These are phyloP conservation scores for Micromesistius poutassou DNA, from an alignment of 2,797 vertebrate species.

Conservation along the genomic window DNA sequence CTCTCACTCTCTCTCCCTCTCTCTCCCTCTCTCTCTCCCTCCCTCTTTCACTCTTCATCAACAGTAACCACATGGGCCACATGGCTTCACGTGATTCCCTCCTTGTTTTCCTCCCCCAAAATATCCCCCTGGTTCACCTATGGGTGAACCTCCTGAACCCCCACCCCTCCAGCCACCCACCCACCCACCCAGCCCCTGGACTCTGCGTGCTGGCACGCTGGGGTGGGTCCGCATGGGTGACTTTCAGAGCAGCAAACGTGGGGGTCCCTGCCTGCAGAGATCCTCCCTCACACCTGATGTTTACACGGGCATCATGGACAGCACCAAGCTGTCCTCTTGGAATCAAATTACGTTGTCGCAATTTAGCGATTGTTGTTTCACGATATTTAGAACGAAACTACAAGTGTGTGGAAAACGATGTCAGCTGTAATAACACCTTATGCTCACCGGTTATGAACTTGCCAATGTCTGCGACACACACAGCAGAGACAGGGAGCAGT, in stretches of 20 bases:
- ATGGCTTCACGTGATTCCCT: conserved; percentile 62
- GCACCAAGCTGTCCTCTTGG: neutral
- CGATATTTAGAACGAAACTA: too few relatives aligned
- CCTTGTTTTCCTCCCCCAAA: conserved; percentile 75
- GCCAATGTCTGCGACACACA: conserved; percentile 70
- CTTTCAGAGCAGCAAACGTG: conserved; percentile 51
- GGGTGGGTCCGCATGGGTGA: conserved; percentile 23
- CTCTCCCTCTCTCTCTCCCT: conserved; percentile 37
- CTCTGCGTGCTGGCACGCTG: conserved; percentile 35
- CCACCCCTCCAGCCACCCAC: conserved; percentile 14
- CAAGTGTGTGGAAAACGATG: too few relatives aligned
- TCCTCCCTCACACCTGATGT: conserved; percentile 36
- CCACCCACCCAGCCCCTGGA: conserved; percentile 38
- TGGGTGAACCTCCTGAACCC: conserved; percentile 41
- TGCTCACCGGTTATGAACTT: conserved; percentile 25
- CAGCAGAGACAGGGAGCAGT: conserved; percentile 85
- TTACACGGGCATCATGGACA: conserved; percentile 13
- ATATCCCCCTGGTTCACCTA: conserved; percentile 71
- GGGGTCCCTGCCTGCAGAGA: conserved; percentile 27
- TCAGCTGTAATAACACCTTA: neutral
- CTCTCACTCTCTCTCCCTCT: conserved; percentile 38
- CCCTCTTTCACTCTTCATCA: conserved; percentile 56
- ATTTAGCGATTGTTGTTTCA: too few relatives aligned
- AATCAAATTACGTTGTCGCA: too few relatives aligned
- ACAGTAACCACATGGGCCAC: conserved; percentile 45